These are phyloP conservation scores for Siphamia tubifer DNA, from an alignment of 2,113 vertebrate species.

Conservation along the genomic window DNA sequence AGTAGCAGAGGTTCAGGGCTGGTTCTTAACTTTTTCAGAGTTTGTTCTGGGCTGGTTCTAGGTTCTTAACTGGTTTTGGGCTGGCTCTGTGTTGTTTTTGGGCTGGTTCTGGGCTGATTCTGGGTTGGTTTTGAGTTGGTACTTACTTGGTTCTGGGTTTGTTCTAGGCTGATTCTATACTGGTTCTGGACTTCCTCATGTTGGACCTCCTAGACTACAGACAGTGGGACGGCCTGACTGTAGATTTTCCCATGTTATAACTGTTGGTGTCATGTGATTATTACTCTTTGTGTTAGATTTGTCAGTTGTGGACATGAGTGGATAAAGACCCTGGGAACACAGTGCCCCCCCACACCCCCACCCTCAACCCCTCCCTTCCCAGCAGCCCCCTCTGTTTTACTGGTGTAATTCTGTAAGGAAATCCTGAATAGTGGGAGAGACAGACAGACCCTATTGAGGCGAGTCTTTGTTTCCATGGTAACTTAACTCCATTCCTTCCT, in stretches of 20 bases:
- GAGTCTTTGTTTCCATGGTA: constrained; percentile 67
- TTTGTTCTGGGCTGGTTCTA: no score
- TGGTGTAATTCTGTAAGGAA: constrained; percentile 69
- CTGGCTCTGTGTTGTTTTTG: no score
- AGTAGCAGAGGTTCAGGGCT: no score
- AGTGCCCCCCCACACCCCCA: neutral
- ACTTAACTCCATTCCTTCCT: constrained; percentile 68
- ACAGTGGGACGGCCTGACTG: neutral
- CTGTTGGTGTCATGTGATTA: constrained; percentile 4
- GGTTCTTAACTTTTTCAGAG: no score
- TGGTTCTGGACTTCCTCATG: no score
- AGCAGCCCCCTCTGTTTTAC: constrained; percentile 6
- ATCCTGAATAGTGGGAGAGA: constrained; percentile 60
- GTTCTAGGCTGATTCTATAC: no score
- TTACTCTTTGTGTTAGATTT: constrained; percentile 4
- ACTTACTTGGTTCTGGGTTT: no score
- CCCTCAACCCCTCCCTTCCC: neutral
- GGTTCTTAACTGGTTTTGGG: no score
- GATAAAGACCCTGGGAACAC: constrained; percentile 62
- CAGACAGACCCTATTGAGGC: constrained; percentile 58
- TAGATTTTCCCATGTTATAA: neutral
- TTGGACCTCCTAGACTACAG: no score
- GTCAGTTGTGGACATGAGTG: constrained; percentile 17
- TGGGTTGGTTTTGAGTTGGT: no score
- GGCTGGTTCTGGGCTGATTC: no score